A percentile compares a stretch with the other conserved stretches of the same genome.
Evolutionary conservation across 2,888 invertebrate species (phyloP).

Genomic region (Tipula lateralis): DNA sequence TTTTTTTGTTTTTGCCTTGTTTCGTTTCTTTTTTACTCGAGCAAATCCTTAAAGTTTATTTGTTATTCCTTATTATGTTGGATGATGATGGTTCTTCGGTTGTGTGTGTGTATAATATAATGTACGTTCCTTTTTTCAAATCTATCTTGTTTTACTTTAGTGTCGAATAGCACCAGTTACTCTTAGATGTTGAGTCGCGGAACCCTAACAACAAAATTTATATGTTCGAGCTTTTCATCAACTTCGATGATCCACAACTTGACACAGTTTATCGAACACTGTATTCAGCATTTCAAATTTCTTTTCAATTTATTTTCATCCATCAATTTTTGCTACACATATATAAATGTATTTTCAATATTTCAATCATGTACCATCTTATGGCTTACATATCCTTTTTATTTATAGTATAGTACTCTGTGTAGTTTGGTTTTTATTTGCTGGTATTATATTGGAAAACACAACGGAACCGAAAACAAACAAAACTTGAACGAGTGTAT

Average conservation of each 20-base stretch:
- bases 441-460: neutral
- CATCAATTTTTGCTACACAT: neutral
- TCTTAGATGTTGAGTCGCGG: neutral
- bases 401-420: neutral
- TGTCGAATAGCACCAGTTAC: neutral
- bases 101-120: neutral
- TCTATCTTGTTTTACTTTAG: neutral
- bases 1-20: neutral
- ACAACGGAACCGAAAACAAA: neutral
- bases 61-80: slow-evolving; percentile 9
- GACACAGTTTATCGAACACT: neutral
- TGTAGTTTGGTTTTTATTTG: neutral
- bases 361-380: slow-evolving; percentile 14
- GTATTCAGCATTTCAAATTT: neutral
- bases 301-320: neutral
- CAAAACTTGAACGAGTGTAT: neutral
- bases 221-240: neutral
- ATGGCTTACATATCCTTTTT: neutral
- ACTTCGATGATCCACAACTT: neutral
- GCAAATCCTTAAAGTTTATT: slow-evolving; percentile 11
- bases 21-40: no score
- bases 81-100: neutral
- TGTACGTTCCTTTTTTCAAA: neutral
- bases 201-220: neutral
- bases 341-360: neutral